A percentile compares a stretch with the other conserved stretches of the same genome.
phyloP scores from a whole-genome alignment of 1,140 invertebrate genomes.

The Theocolax elegans region DNA sequence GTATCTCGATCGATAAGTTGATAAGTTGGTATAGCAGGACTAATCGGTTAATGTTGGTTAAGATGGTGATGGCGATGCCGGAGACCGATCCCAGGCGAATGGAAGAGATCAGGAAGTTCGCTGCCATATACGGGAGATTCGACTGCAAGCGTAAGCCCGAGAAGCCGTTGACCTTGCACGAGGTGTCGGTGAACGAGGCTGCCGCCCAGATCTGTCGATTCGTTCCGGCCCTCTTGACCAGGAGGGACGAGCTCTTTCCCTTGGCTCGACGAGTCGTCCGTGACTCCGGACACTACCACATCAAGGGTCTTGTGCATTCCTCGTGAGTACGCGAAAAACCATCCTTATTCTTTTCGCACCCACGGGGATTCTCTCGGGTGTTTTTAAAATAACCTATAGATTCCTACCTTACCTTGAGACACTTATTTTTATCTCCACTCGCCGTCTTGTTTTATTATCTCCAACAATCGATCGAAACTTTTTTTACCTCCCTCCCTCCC shows the following conservation, averaged over 20 bases:
- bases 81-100: constrained; percentile 88
- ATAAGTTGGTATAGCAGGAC: too few relatives aligned
- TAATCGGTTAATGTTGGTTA: too few relatives aligned
- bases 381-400: too few relatives aligned
- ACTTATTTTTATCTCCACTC: too few relatives aligned
- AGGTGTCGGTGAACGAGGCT: constrained; percentile 97
- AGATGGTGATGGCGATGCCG: constrained; percentile 88
- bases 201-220: constrained; percentile 94
- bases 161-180: constrained; percentile 95
- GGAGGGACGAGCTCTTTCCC: constrained; percentile 94
- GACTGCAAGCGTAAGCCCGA: constrained; percentile 96
- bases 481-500: too few relatives aligned
- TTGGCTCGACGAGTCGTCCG: constrained; percentile 93
- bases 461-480: too few relatives aligned
- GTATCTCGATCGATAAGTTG: too few relatives aligned
- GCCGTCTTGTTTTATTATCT: too few relatives aligned
- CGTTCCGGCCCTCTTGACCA: constrained; percentile 88
- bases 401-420: too few relatives aligned
- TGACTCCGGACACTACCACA: constrained; percentile 91
- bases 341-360: too few relatives aligned
- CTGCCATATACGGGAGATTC: constrained; percentile 95
- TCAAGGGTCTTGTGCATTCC: constrained; percentile 70
- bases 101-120: constrained; percentile 95
- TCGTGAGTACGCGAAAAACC: too few relatives aligned
- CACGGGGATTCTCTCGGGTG: too few relatives aligned